These are phyloP conservation scores for Drosophila anceps DNA, from an alignment of 2,888 invertebrate genomes.

Conservation along the genomic window DNA sequence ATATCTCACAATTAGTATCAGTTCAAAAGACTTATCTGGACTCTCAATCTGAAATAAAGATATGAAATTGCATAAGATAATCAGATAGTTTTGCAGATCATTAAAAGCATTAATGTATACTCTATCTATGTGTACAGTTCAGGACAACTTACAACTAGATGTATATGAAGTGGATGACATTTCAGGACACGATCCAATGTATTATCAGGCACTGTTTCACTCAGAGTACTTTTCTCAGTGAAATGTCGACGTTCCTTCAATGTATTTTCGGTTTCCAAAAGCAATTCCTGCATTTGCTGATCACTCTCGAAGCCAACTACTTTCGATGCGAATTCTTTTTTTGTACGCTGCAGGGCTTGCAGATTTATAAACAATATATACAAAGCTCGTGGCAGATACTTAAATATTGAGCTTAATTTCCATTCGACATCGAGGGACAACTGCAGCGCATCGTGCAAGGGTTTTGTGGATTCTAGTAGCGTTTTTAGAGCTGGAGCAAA, in stretches of 20 bases:
- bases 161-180: slow-evolving; percentile 63
- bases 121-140: not conserved
- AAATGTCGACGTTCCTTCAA: slow-evolving; percentile 29
- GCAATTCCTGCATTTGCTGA: slow-evolving; percentile 61
- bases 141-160: slow-evolving; percentile 48
- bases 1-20: slow-evolving; percentile 50
- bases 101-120: not conserved
- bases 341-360: slow-evolving; percentile 83
- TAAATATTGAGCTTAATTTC: slow-evolving; percentile 91
- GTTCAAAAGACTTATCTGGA: slow-evolving; percentile 42
- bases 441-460: slow-evolving; percentile 94
- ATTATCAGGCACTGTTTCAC: slow-evolving; percentile 10
- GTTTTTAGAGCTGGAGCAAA: slow-evolving; percentile 91
- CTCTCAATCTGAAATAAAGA: slow-evolving; percentile 44
- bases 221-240: slow-evolving; percentile 15
- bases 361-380: slow-evolving; percentile 95
- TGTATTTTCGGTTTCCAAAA: slow-evolving; percentile 30
- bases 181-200: slow-evolving; percentile 29
- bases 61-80: not conserved
- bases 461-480: slow-evolving; percentile 92
- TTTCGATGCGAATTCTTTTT: slow-evolving; percentile 39
- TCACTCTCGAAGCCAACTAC: slow-evolving; percentile 67
- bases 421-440: slow-evolving; percentile 92
- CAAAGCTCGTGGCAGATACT: slow-evolving; percentile 91
- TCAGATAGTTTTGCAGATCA: not conserved